Percentiles rank a stretch among this genome's conserved stretches.
Evolutionary conservation across 2,113 vertebrate species (phyloP).

Genomic region (Mohoua ochrocephala): DNA sequence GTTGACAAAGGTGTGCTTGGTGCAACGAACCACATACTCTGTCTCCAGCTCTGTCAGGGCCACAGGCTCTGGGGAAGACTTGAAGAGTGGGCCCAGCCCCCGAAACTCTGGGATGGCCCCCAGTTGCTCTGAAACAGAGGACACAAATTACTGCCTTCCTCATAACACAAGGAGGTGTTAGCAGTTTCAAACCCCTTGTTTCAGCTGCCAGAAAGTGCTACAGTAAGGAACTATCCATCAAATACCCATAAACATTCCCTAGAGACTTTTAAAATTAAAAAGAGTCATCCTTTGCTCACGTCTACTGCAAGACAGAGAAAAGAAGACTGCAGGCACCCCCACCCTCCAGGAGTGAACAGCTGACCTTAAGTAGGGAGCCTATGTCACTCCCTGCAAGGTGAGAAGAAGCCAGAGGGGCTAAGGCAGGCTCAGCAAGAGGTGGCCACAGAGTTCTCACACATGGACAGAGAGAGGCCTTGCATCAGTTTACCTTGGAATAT

Average conservation of each 20-base stretch:
- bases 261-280: neutral
- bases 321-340: neutral
- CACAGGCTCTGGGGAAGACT: constrained; percentile 76
- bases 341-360: neutral
- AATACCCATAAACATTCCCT: neutral
- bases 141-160: neutral
- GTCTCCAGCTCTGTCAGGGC: constrained; percentile 82
- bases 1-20: constrained; percentile 74
- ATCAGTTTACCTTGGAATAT: constrained; percentile 79
- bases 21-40: constrained; percentile 78
- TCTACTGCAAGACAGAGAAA: neutral
- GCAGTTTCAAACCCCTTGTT: neutral
- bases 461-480: neutral
- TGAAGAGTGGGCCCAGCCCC: constrained; percentile 76
- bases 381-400: neutral
- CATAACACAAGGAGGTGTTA: neutral
- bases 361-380: too few species aligned
- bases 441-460: neutral
- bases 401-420: neutral
- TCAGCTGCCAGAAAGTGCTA: neutral
- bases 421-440: neutral
- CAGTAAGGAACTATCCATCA: neutral
- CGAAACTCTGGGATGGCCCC: constrained; percentile 76
- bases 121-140: constrained; percentile 75
- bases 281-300: neutral